A percentile compares a stretch with the other conserved stretches of the same genome.
phyloP scores from a whole-genome alignment of 2,888 invertebrate genomes.

The Mantis religiosa region DNA sequence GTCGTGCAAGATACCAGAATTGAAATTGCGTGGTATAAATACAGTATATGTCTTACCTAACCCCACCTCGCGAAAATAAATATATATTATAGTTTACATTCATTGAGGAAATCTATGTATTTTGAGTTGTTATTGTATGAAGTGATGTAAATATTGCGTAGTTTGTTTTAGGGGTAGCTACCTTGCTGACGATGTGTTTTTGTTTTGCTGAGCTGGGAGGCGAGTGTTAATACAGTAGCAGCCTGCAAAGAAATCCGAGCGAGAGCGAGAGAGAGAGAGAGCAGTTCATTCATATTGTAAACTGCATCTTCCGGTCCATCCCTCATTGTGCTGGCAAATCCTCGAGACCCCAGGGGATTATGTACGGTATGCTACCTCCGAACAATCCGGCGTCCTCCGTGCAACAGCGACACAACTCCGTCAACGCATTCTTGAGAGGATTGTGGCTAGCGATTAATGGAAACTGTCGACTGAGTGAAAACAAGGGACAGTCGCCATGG shows the following conservation, averaged over 20 bases:
- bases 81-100: too few species aligned
- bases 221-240: neutral
- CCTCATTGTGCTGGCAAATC: neutral
- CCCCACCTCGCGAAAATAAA: too few species aligned
- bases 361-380: constrained; percentile 21
- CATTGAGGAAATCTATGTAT: too few species aligned
- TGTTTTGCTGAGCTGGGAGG: neutral
- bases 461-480: neutral
- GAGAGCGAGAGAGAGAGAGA: neutral
- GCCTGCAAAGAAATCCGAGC: neutral
- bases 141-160: too few species aligned
- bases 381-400: neutral
- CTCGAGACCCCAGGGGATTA: constrained; percentile 8
- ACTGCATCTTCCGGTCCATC: neutral
- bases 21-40: too few species aligned
- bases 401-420: neutral
- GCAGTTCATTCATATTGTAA: neutral
- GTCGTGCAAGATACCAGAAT: too few species aligned
- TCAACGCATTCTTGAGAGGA: too few species aligned
- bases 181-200: too few species aligned
- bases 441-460: neutral
- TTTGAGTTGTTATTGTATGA: too few species aligned
- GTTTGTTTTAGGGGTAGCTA: too few species aligned
- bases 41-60: too few species aligned
- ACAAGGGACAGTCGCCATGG: neutral